phyloP scores from a whole-genome alignment of 1,140 invertebrate genomes.

The Acromyrmex echinatior region DNA sequence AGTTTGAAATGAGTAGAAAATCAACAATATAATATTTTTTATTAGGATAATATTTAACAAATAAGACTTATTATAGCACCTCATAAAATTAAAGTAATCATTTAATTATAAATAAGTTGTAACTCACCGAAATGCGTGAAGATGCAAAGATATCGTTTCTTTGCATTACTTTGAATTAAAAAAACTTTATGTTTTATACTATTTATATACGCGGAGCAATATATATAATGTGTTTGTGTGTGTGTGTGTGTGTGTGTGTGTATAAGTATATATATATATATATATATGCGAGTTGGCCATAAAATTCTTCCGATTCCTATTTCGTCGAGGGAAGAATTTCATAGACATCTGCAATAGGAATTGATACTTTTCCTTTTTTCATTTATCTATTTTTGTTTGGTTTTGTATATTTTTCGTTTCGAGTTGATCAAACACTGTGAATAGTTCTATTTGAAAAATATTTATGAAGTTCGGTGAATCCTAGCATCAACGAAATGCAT shows the following conservation, averaged over 20 bases:
- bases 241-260: too few species aligned
- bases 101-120: not conserved
- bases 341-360: conserved; percentile 45
- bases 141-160: not conserved
- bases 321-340: conserved; percentile 51
- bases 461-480: not conserved
- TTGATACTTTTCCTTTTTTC: conserved; percentile 60
- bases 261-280: not conserved
- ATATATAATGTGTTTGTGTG: too few species aligned
- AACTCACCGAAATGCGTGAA: not conserved
- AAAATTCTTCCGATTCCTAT: conserved; percentile 71
- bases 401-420: conserved; percentile 19
- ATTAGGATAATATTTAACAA: not conserved
- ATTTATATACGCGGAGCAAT: conserved; percentile 9
- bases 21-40: not conserved
- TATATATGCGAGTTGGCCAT: conserved; percentile 50
- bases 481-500: not conserved
- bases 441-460: not conserved
- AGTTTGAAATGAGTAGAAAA: not conserved
- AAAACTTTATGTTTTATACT: conserved; percentile 34
- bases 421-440: not conserved
- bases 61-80: not conserved
- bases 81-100: not conserved
- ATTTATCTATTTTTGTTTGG: conserved; percentile 21
- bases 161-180: not conserved